These are phyloP conservation scores for Anoplopoma fimbria DNA, from an alignment of 2,113 vertebrate genomes.

Conservation along the genomic window DNA sequence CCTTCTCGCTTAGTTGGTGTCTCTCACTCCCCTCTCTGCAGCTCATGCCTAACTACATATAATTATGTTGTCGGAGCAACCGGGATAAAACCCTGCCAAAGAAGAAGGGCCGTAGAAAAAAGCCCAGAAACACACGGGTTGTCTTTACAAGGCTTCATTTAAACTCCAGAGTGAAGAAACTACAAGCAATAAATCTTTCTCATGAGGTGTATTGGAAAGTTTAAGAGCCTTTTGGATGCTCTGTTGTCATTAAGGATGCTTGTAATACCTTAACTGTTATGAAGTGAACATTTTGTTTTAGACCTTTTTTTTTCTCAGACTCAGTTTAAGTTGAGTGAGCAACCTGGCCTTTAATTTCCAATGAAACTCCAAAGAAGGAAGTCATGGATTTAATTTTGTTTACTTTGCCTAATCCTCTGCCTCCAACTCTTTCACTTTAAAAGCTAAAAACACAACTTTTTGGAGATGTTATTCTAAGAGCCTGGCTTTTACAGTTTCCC, in stretches of 20 bases:
- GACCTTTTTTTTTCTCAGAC: constrained; percentile 11
- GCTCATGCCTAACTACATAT: constrained; percentile 77
- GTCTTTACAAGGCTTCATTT: constrained; percentile 54
- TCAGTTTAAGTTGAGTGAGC: constrained; percentile 7
- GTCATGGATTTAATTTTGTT: constrained; percentile 71
- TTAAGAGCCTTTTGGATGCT: constrained; percentile 23
- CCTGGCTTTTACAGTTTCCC: constrained; percentile 64
- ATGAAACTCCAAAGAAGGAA: constrained; percentile 70
- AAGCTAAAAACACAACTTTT: constrained; percentile 70
- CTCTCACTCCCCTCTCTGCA: constrained; percentile 56
- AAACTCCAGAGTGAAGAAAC: constrained; percentile 37
- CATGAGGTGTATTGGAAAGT: constrained; percentile 1
- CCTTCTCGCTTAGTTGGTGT: constrained; percentile 53
- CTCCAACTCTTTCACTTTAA: constrained; percentile 65
- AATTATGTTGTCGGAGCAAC: constrained; percentile 85
- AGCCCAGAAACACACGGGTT: constrained; percentile 36
- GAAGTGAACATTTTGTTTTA: neutral
- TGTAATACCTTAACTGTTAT: constrained; percentile 16
- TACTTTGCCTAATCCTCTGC: constrained; percentile 56
- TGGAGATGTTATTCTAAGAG: constrained; percentile 70
- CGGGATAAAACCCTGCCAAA: constrained; percentile 65
- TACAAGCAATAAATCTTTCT: constrained; percentile 33
- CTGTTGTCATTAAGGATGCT: constrained; percentile 28
- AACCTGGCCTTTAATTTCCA: constrained; percentile 47
- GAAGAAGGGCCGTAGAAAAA: constrained; percentile 44